Evolutionary conservation across 2,113 vertebrate genomes (phyloP).

Genomic region (Vicugna pacos): DNA sequence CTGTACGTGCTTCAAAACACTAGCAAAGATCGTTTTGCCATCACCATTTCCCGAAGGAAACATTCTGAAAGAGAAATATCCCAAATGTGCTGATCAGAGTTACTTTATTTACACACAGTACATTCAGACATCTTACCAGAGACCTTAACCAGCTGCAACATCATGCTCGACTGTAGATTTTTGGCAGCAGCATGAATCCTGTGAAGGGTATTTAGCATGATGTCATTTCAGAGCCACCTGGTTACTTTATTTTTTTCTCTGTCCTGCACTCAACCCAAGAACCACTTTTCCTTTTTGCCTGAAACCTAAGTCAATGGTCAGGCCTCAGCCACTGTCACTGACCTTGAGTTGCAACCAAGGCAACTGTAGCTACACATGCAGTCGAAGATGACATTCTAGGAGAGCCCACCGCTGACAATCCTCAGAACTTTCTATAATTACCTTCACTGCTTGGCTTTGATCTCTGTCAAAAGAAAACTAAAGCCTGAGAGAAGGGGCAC

Average conservation of each 20-base stretch:
- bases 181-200: neutral
- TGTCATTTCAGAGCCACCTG: neutral
- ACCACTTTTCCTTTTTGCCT: conserved; percentile 8
- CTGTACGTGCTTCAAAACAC: neutral
- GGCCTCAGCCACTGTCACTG: neutral
- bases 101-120: neutral
- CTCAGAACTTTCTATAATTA: neutral
- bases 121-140: neutral
- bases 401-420: neutral
- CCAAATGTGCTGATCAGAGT: neutral
- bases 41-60: neutral
- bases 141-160: neutral
- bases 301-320: neutral
- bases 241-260: neutral
- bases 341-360: neutral
- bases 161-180: neutral
- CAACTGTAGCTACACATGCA: neutral
- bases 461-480: neutral
- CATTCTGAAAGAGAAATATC: conserved; percentile 12
- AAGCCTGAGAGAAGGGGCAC: neutral
- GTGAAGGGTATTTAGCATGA: neutral
- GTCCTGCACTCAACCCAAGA: neutral
- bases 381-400: neutral
- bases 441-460: neutral
- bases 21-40: neutral